These are phyloP conservation scores for Heteromyza rotundicornis DNA, from an alignment of 2,888 invertebrate species.

Conservation along the genomic window DNA sequence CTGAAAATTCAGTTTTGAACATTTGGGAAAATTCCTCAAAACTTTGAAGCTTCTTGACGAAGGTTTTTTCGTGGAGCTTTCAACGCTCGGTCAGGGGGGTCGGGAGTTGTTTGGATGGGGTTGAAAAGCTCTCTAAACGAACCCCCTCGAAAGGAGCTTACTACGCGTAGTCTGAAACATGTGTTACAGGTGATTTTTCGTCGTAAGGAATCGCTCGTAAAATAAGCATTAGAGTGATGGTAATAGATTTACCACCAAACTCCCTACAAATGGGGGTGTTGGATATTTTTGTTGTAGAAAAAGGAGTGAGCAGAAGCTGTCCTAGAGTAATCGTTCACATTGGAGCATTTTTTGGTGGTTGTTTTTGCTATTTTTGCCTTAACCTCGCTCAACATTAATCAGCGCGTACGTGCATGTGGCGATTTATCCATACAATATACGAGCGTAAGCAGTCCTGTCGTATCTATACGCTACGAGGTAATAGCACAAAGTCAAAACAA, in stretches of 20 bases:
- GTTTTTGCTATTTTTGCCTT: background rate
- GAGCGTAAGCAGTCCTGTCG: too few relatives aligned
- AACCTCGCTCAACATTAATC: background rate
- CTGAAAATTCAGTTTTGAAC: background rate
- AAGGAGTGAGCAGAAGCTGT: too few relatives aligned
- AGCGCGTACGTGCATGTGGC: background rate
- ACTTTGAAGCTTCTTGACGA: background rate
- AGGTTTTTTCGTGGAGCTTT: background rate
- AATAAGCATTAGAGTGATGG: too few relatives aligned
- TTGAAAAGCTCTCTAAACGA: background rate
- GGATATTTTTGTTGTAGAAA: too few relatives aligned
- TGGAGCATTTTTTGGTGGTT: background rate
- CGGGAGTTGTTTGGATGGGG: background rate
- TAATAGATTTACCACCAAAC: background rate
- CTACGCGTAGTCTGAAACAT: background rate
- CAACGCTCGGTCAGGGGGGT: too few relatives aligned
- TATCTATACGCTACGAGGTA: background rate
- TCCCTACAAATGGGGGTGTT: background rate
- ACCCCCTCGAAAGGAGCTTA: background rate
- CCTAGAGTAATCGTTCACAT: background rate
- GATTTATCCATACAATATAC: background rate
- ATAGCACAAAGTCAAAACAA: background rate
- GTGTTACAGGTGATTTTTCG: background rate
- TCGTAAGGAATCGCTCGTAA: background rate
- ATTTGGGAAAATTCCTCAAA: background rate